Evolutionary conservation across 64 coral and sea anemone species (phyloP).

Genomic region (Porites australiensis): DNA sequence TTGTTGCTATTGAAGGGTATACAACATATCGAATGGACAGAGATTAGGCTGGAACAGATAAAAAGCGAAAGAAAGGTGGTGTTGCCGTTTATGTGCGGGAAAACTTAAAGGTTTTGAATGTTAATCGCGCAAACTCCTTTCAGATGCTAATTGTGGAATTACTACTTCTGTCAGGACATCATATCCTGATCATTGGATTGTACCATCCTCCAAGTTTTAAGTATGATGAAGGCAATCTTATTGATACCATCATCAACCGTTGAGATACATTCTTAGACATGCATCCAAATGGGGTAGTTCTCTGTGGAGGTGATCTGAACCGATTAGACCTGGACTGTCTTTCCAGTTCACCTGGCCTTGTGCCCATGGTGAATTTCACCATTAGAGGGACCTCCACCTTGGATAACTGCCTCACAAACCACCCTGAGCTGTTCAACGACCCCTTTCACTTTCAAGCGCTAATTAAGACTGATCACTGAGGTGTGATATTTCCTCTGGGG

Average conservation of each 20-base stretch:
- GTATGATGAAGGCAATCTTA: slow-evolving; percentile 44
- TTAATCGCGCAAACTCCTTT: slow-evolving; percentile 2
- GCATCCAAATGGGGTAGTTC: slow-evolving; percentile 35
- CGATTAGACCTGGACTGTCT: slow-evolving; percentile 49
- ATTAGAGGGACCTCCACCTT: slow-evolving; percentile 65
- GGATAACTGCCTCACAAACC: slow-evolving; percentile 73
- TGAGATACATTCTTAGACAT: slow-evolving; percentile 24
- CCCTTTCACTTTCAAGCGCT: slow-evolving; percentile 50
- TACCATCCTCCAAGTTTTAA: slow-evolving; percentile 66
- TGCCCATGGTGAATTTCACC: slow-evolving; percentile 56
- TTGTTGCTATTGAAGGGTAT: slow-evolving; percentile 48
- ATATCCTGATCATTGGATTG: slow-evolving; percentile 56
- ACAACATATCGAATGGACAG: slow-evolving; percentile 44
- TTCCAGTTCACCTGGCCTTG: slow-evolving; percentile 47
- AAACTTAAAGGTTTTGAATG: slow-evolving; percentile 35
- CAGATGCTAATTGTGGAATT: slow-evolving; percentile 44
- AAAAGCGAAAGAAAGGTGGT: slow-evolving; percentile 30
- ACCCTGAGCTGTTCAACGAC: slow-evolving; percentile 54
- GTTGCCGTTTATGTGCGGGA: slow-evolving; percentile 43
- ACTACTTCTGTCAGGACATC: slow-evolving; percentile 39
- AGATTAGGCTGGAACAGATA: slow-evolving; percentile 51
- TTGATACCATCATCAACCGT: slow-evolving; percentile 10
- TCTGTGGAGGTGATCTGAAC: slow-evolving; percentile 77
- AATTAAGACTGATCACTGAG: too few species aligned
- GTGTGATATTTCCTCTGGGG: too few species aligned